Evolutionary conservation across 1,140 invertebrate genomes (phyloP), one percentile per base, ranked within the genome.

Genomic region (Drosophila takahashii): DNA sequence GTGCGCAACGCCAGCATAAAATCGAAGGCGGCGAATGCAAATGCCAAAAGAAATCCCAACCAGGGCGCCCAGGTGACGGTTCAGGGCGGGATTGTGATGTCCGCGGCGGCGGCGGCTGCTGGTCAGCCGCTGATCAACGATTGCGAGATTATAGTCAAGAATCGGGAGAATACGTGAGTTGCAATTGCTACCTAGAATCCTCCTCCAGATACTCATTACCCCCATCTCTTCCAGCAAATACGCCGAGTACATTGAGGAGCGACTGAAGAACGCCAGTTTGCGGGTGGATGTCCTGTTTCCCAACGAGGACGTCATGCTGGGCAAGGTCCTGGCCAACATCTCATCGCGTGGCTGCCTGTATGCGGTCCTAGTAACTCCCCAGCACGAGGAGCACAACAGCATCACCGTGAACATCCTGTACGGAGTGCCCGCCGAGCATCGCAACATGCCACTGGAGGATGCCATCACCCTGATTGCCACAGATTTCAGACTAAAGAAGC

Each of bases 371-470:
- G 94, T 98, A 1, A 97, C 95, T 85, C 95, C 95, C 1, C 94
- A 96, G 74, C 98, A 98, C 91, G 96, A 97, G 90, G 95, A 96
- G 78, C 95, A 97, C 77, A 94, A 95, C 77, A 98, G 97, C 60
- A 93, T 99, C 29, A 99, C 97, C 15, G 92, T 99, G 2, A 98
- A 98, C 81, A 97, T 99, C 70, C 93, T 99, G 16, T 96, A 98
- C 93, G 97, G 97, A 15, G 93, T 96, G 79, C 96, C 97, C 72
- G 73, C 93, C 96, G 98, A 98, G 91, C 97, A 98, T 90, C 95
- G 97, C 72, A 98, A 99, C 92, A 98, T 98, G 97, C 97, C 97
- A 0, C 83, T 98, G n/a, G 97, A 98, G 54, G 97, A 98, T 92
- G 97, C 97, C 2, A 93, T 98, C 58, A 94, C 94, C 62, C 93